phyloP scores from a whole-genome alignment of 23 tunicate species.

The Corella eumyota region DNA sequence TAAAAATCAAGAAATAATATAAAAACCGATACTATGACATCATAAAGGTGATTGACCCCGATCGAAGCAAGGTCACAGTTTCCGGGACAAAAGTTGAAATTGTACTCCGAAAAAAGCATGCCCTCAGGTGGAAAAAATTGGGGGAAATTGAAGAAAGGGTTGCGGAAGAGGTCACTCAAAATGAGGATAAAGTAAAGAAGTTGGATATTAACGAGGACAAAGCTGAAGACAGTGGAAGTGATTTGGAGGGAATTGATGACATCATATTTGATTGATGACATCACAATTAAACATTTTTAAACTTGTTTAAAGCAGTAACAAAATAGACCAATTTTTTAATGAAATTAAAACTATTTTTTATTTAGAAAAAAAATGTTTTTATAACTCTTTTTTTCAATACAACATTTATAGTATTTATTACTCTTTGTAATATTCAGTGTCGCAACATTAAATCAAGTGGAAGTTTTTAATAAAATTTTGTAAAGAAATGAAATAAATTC shows the following conservation, averaged over 20 bases:
- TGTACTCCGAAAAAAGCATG: slow-evolving; percentile 25
- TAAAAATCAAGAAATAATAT: too few species aligned
- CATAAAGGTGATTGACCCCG: slow-evolving; percentile 47
- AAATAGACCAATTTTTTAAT: too few species aligned
- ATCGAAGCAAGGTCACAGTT: slow-evolving; percentile 33
- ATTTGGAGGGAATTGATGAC: slow-evolving; percentile 71
- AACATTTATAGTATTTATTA: too few species aligned
- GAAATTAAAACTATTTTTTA: too few species aligned
- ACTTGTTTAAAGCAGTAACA: too few species aligned
- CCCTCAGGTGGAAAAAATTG: slow-evolving; percentile 43
- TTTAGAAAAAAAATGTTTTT: too few species aligned
- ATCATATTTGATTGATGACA: slow-evolving; percentile 73
- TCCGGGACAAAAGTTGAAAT: slow-evolving; percentile 73
- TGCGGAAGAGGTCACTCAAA: slow-evolving; percentile 5
- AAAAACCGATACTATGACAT: background rate
- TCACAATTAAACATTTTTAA: too few species aligned
- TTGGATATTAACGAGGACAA: background rate
- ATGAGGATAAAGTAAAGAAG: slow-evolving; percentile 7
- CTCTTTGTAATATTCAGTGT: too few species aligned
- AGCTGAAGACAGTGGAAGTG: slow-evolving; percentile 38
- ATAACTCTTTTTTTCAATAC: too few species aligned
- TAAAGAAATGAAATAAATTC: too few species aligned
- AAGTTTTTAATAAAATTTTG: too few species aligned
- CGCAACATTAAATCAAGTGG: too few species aligned
- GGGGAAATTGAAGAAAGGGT: slow-evolving; percentile 27